phyloP scores from a whole-genome alignment of 64 coral and sea anemone genomes.

The Pocillopora verrucosa region DNA sequence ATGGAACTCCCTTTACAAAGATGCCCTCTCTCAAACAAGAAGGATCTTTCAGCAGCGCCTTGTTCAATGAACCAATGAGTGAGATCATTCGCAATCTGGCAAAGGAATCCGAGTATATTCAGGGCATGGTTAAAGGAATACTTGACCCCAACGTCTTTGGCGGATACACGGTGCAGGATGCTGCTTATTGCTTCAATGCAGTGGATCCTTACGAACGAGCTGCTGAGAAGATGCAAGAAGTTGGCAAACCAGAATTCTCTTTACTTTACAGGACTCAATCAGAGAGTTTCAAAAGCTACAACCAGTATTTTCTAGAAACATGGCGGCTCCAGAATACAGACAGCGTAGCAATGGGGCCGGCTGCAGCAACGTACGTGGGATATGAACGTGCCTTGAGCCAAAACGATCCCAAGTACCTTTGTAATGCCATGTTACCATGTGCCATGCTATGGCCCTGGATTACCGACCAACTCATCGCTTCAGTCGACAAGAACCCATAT shows the following conservation, averaged over 20 bases:
- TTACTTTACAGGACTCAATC: conserved; percentile 53
- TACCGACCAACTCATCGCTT: conserved; percentile 9
- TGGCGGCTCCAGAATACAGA: conserved; percentile 50
- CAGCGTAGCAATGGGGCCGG: conserved; percentile 45
- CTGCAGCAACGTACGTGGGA: conserved; percentile 53
- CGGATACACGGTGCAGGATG: conserved; percentile 72
- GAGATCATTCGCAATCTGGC: conserved; percentile 25
- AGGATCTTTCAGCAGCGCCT: background rate
- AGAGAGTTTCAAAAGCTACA: conserved; percentile 52
- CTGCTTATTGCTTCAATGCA: conserved; percentile 61
- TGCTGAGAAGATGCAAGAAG: conserved; percentile 8
- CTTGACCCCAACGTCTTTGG: conserved; percentile 53
- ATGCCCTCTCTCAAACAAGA: background rate
- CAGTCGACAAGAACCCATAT: conserved; percentile 44
- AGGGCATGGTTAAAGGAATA: conserved; percentile 35
- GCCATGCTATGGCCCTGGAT: conserved; percentile 65
- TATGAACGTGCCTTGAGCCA: conserved; percentile 22
- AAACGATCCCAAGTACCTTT: conserved; percentile 25
- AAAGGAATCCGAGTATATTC: conserved; percentile 39
- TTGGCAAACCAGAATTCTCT: conserved; percentile 32
- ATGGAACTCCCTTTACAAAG: no score
- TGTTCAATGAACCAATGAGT: conserved; percentile 26
- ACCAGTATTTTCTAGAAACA: conserved; percentile 34
- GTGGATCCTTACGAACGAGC: conserved; percentile 40
- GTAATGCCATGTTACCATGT: conserved; percentile 58